Evolutionary conservation across 2,113 vertebrate genomes (phyloP).

Genomic region (Ovis aries): ARS-UI_Ramb_v3.0 NC_056060.1:84737501-84738000

Average conservation of each 20-base stretch:
- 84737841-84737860: not conserved
- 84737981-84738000: not conserved
- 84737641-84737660: not conserved
- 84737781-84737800: not conserved
- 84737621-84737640: not conserved
- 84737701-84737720: too few species aligned
- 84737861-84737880: not conserved
- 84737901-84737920: not conserved
- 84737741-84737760: not conserved
- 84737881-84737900: not conserved
- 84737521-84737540: not conserved
- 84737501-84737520: not conserved
- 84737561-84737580: not conserved
- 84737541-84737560: rapidly evolving
- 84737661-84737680: not conserved
- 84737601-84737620: not conserved
- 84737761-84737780: not conserved
- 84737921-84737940: not conserved
- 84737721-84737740: not conserved
- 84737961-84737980: not conserved
- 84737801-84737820: not conserved
- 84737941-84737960: not conserved
- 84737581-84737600: not conserved
- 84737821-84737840: not conserved
- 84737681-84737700: not conserved